A percentile compares a stretch with the other conserved stretches of the same genome.
phyloP scores from a whole-genome alignment of 2,113 vertebrate genomes.

The Nyctereutes procyonoides region DNA sequence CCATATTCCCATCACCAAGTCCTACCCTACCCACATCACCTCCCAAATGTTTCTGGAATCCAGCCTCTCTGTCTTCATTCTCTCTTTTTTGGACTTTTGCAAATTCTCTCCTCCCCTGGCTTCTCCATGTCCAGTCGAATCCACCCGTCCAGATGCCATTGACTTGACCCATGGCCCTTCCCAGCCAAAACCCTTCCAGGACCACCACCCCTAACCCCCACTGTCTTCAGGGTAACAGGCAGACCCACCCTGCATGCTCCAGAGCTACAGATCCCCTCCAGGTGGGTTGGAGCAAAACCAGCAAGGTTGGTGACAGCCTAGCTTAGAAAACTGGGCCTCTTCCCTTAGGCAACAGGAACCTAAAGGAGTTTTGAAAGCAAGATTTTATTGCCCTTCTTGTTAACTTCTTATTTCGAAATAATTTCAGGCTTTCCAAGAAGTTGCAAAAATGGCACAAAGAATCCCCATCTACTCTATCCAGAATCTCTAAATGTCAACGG shows the following conservation, averaged over 20 bases:
- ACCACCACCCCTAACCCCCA: background rate
- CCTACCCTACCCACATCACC: background rate
- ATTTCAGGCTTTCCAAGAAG: constrained; percentile 13
- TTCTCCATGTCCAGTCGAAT: background rate
- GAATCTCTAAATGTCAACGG: background rate
- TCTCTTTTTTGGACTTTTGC: background rate
- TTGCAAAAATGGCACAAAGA: background rate
- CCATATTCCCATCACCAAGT: background rate
- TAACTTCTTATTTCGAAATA: background rate
- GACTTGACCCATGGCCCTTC: background rate
- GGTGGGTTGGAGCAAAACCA: background rate
- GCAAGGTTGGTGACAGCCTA: background rate
- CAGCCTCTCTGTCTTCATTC: background rate
- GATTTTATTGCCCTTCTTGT: background rate
- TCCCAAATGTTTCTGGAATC: background rate
- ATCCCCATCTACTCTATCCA: background rate
- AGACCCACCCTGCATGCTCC: background rate
- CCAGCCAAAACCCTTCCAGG: background rate
- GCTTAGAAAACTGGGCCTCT: background rate
- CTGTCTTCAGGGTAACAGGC: background rate
- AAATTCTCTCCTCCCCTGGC: background rate
- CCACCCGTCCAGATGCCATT: background rate
- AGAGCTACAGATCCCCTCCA: background rate
- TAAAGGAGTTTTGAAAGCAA: background rate
- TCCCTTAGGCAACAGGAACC: background rate